These are phyloP conservation scores for Kryptolebias ocellatus DNA, from an alignment of 2,797 vertebrate species.

Conservation along the genomic window DNA sequence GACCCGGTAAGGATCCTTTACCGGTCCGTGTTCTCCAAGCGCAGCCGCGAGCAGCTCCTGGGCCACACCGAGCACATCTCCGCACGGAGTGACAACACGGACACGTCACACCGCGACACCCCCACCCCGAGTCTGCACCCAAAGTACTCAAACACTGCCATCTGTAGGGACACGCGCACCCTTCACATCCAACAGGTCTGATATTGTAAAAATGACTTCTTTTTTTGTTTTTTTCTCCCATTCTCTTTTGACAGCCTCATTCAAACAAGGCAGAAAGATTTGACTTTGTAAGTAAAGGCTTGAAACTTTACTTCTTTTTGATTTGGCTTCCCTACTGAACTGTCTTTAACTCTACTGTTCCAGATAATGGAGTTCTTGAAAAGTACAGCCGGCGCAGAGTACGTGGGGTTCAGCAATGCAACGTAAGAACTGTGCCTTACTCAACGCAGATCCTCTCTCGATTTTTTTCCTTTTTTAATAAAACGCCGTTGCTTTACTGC, in stretches of 20 bases:
- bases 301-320: slow-evolving; percentile 5
- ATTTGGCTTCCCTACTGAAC: slow-evolving; percentile 3
- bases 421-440: slow-evolving; percentile 80
- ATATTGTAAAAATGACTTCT: slow-evolving; percentile 7
- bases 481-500: slow-evolving; percentile 19
- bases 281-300: slow-evolving; percentile 86
- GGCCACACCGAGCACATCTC: slow-evolving; percentile 13
- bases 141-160: slow-evolving; percentile 67
- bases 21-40: slow-evolving; percentile 59
- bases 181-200: not conserved
- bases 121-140: not conserved
- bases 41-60: slow-evolving; percentile 40
- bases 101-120: slow-evolving; percentile 7
- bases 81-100: slow-evolving; percentile 28
- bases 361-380: slow-evolving; percentile 91
- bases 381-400: slow-evolving; percentile 87
- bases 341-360: slow-evolving; percentile 7
- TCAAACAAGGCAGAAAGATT: slow-evolving; percentile 91
- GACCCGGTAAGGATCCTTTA: slow-evolving; percentile 37
- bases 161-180: slow-evolving; percentile 50
- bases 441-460: not conserved
- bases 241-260: slow-evolving; percentile 78
- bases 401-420: slow-evolving; percentile 91
- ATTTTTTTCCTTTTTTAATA: not conserved
- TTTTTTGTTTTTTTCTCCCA: not conserved